Conservation (phyloP, 2,113 vertebrate genomes). For the Albula glossodonta region DNA sequence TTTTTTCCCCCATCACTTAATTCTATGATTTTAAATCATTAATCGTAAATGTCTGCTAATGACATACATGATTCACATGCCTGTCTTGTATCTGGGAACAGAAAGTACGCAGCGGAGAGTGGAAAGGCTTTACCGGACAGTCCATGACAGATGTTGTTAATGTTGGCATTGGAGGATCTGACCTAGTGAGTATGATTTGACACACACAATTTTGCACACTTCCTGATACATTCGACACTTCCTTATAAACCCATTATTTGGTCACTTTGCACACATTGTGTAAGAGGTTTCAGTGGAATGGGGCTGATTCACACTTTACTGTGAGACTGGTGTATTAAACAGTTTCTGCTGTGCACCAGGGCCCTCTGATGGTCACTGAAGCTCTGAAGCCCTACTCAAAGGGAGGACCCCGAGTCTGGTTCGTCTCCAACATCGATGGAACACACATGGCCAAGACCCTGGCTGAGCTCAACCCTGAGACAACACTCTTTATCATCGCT, state of each 20-base stretch:
- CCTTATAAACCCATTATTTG: not conserved
- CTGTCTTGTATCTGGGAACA: constrained; percentile 45
- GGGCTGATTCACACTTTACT: not conserved
- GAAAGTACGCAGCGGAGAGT: constrained; percentile 89
- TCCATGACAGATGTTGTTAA: constrained; percentile 93
- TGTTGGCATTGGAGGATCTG: constrained; percentile 93
- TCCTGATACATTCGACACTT: not conserved
- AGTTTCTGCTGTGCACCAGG: constrained; percentile 62
- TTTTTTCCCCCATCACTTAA: too few species aligned
- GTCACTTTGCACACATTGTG: not conserved
- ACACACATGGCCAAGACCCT: constrained; percentile 94
- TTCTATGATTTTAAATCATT: too few species aligned
- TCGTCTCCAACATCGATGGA: constrained; percentile 97
- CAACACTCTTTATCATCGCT: constrained; percentile 90
- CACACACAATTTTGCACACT: not conserved
- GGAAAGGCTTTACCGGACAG: constrained; percentile 93
- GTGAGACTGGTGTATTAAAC: not conserved
- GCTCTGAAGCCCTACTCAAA: constrained; percentile 90
- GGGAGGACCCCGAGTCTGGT: constrained; percentile 89
- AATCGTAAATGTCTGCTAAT: not conserved
- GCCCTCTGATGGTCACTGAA: constrained; percentile 97
- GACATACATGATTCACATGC: not conserved
- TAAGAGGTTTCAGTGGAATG: not conserved
- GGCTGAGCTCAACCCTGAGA: constrained; percentile 83
- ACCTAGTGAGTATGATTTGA: constrained; percentile 79